Conservation (phyloP, 2,888 invertebrate genomes). For the Meta bourneti region DNA sequence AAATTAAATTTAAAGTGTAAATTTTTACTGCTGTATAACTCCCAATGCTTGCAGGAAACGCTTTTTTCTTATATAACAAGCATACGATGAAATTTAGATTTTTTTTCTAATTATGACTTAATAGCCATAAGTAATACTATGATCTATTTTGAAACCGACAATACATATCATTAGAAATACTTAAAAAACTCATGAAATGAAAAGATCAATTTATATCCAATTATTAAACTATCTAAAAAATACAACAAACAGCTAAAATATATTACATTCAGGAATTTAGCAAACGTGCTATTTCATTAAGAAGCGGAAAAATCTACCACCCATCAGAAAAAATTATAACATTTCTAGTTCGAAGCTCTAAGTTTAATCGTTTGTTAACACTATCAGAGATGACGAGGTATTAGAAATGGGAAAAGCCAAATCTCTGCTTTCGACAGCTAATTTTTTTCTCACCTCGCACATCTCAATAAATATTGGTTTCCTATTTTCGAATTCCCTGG, state of each 20-base stretch:
- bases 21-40: neutral
- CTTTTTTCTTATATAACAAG: neutral
- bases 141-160: neutral
- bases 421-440: neutral
- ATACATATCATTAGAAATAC: neutral
- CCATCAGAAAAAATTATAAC: neutral
- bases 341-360: slow-evolving; percentile 5
- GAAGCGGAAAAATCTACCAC: neutral
- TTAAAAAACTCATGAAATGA: neutral
- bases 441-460: neutral
- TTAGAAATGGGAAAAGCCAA: neutral
- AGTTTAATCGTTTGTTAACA: neutral
- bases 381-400: slow-evolving; percentile 6
- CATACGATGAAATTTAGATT: neutral
- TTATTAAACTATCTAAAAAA: neutral
- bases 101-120: neutral
- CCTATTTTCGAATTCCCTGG: slow-evolving; percentile 36
- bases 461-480: slow-evolving; percentile 51
- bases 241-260: neutral
- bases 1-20: no score
- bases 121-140: neutral
- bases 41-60: neutral
- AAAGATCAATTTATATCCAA: neutral
- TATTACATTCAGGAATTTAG: neutral
- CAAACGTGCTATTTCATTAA: neutral